Percentiles rank a stretch among this genome's conserved stretches.
Conservation (phyloP, 2,113 vertebrate species). For the Hydrochoerus hydrochaeris region DNA sequence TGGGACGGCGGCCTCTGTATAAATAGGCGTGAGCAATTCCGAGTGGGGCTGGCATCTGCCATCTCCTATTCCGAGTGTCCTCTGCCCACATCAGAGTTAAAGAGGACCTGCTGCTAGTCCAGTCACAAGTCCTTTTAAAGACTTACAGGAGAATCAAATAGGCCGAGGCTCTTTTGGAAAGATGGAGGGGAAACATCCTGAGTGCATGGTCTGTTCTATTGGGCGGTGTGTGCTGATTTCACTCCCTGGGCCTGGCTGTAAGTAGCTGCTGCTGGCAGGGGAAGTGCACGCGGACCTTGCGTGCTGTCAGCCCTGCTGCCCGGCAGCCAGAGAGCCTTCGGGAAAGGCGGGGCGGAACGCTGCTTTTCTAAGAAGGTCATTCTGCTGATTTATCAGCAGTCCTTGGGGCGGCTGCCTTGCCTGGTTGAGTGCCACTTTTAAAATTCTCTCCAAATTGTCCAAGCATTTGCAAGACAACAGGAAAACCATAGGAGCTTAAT, state of each 20-base stretch:
- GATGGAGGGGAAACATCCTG: background rate
- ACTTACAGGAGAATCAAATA: background rate
- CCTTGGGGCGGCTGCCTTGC: background rate
- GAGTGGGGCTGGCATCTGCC: constrained; percentile 42
- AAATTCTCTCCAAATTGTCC: constrained; percentile 21
- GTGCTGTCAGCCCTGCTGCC: background rate
- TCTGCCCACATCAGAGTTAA: constrained; percentile 13
- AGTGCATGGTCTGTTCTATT: background rate
- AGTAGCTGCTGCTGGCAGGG: background rate
- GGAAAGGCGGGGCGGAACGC: background rate
- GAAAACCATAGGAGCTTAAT: background rate
- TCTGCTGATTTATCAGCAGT: constrained; percentile 21
- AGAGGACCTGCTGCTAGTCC: background rate
- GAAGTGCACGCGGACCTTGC: background rate
- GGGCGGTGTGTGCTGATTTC: background rate
- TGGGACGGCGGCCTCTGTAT: background rate
- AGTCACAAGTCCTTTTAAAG: constrained; percentile 42
- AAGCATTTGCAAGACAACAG: background rate
- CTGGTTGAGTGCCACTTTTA: background rate
- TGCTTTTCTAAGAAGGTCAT: constrained; percentile 23
- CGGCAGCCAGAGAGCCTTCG: background rate
- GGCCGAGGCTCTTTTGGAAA: background rate
- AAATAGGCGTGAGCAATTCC: constrained; percentile 23
- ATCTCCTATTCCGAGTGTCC: constrained; percentile 19
- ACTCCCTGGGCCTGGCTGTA: background rate